Evolutionary conservation across 2,797 vertebrate genomes (phyloP).

Genomic region (Cyprinodon diabolis): DNA sequence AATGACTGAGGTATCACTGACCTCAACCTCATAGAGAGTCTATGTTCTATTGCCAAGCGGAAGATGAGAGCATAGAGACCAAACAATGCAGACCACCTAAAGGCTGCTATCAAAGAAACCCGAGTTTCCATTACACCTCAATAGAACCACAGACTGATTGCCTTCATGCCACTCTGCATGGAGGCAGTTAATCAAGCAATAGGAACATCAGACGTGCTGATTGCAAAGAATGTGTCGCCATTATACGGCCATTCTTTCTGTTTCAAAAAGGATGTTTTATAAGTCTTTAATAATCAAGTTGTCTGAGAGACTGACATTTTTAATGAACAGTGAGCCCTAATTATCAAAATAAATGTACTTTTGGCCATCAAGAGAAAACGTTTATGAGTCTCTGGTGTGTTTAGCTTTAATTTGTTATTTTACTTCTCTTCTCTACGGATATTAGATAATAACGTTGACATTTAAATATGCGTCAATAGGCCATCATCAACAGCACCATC

Average conservation of each 20-base stretch:
- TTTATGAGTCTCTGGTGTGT: neutral
- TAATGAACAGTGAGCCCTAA: neutral
- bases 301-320: neutral
- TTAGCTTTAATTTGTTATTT: neutral
- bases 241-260: neutral
- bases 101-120: neutral
- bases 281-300: neutral
- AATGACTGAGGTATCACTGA: neutral
- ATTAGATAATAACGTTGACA: neutral
- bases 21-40: no score
- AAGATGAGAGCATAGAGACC: no score
- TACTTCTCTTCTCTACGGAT: neutral
- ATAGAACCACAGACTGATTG: neutral
- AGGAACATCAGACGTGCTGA: no score
- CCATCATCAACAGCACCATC: constrained; percentile 97
- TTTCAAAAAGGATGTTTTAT: neutral
- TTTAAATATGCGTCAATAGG: constrained; percentile 70
- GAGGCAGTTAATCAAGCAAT: no score
- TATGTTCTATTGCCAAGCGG: no score
- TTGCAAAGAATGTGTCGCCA: no score
- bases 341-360: neutral
- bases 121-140: neutral
- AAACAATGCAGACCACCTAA: no score
- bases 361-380: neutral
- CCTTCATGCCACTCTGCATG: no score